A percentile compares a stretch with the other conserved stretches of the same genome.
These are phyloP conservation scores for Caenorhabditis drosophilae DNA, from an alignment of 2,888 invertebrate species.

Conservation along the genomic window DNA sequence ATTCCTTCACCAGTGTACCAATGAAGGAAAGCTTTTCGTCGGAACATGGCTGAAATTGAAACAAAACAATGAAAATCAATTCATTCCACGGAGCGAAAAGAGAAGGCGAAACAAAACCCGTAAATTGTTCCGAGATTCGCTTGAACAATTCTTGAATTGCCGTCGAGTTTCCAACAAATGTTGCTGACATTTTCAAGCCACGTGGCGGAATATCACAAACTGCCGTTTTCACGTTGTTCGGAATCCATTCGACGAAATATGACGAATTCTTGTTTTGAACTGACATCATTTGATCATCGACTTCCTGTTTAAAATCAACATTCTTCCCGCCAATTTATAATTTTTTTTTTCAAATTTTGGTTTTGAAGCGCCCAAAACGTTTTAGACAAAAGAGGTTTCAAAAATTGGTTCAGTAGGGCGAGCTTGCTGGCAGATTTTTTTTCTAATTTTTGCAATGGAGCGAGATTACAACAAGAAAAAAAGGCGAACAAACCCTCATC, in stretches of 20 bases:
- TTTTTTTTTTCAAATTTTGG: not conserved
- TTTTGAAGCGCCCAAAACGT: not conserved
- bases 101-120: constrained; percentile 68
- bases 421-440: too few species aligned
- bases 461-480: not conserved
- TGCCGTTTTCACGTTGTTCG: constrained; percentile 88
- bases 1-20: constrained; percentile 97
- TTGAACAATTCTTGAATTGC: constrained; percentile 88
- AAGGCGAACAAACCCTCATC: constrained; percentile 70
- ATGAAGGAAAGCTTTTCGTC: constrained; percentile 93
- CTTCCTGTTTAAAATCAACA: constrained; percentile 34
- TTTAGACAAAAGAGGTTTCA: not conserved
- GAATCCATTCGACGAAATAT: constrained; percentile 63
- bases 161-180: constrained; percentile 88
- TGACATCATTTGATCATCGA: constrained; percentile 62
- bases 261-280: constrained; percentile 62
- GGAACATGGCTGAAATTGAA: constrained; percentile 80
- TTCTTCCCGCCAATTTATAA: not conserved
- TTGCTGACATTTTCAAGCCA: constrained; percentile 87
- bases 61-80: not conserved
- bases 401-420: not conserved
- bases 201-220: constrained; percentile 90
- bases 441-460: not conserved
- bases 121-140: constrained; percentile 84
- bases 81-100: not conserved